phyloP scores from a whole-genome alignment of 2,888 invertebrate species.

The Diabrotica balteata region DNA sequence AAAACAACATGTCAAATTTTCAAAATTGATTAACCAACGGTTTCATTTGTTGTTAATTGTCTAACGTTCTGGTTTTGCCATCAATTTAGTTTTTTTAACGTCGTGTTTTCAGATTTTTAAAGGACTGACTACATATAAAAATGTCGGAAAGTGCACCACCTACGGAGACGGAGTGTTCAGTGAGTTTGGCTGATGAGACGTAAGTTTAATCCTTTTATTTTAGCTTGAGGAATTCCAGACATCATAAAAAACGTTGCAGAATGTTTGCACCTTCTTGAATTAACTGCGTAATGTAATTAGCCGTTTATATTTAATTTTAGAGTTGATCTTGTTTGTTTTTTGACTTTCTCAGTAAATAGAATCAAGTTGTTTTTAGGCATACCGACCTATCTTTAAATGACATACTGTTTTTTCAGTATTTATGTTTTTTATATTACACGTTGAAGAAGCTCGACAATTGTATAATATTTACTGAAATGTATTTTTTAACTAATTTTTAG shows the following conservation, averaged over 20 bases:
- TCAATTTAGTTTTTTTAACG: constrained; percentile 25
- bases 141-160: constrained; percentile 35
- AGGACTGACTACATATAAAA: constrained; percentile 23
- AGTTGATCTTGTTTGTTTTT: constrained; percentile 2
- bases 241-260: constrained; percentile 9
- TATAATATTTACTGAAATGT: no score
- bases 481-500: no score
- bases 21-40: constrained; percentile 34
- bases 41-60: constrained; percentile 17
- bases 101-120: constrained; percentile 20
- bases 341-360: not conserved
- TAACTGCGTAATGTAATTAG: constrained; percentile 12
- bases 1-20: constrained; percentile 33
- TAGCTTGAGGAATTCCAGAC: constrained; percentile 9
- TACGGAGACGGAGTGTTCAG: constrained; percentile 31
- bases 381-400: no score
- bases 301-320: constrained; percentile 6
- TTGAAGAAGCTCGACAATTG: no score
- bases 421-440: no score
- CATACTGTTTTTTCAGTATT: no score
- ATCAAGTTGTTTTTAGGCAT: no score
- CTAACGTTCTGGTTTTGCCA: constrained; percentile 4
- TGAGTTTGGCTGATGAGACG: constrained; percentile 35
- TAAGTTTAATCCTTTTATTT: constrained; percentile 31
- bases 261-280: constrained; percentile 15